Evolutionary conservation across 64 coral and sea anemone species (phyloP).

Genomic region (Catalaphyllia jardinei): DNA sequence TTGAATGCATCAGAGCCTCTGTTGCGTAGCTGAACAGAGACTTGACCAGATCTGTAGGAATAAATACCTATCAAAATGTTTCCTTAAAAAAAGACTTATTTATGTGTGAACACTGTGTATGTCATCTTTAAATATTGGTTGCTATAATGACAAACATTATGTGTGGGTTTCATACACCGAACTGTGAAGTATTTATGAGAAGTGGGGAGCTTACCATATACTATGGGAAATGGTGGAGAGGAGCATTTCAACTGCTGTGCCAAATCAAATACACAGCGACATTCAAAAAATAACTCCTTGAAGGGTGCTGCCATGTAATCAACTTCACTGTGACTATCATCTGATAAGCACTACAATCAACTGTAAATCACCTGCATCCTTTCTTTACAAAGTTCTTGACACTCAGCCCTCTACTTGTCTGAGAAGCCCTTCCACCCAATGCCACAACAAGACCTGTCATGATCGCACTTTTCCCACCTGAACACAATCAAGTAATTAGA

Average conservation of each 20-base stretch:
- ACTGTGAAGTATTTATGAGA: too few species aligned
- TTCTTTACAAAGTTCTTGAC: constrained; percentile 56
- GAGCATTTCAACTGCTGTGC: too few species aligned
- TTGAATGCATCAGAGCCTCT: constrained; percentile 46
- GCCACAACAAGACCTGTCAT: constrained; percentile 52
- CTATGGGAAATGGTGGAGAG: too few species aligned
- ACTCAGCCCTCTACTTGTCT: constrained; percentile 27
- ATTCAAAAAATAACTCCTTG: too few species aligned
- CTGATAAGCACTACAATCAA: background rate
- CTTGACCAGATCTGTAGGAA: constrained; percentile 26
- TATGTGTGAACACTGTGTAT: too few species aligned
- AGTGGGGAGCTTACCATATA: too few species aligned
- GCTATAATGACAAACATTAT: background rate
- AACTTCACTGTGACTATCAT: background rate
- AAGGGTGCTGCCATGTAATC: background rate
- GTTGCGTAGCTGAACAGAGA: constrained; percentile 44
- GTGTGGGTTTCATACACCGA: too few species aligned
- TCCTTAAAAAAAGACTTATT: too few species aligned
- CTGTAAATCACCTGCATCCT: constrained; percentile 36
- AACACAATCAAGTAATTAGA: background rate
- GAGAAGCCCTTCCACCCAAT: constrained; percentile 29
- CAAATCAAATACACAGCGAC: too few species aligned
- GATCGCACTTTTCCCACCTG: constrained; percentile 59
- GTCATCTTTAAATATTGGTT: background rate
- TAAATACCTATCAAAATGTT: background rate